Evolutionary conservation across 1,140 invertebrate species (phyloP).

Genomic region (Aphaenogaster floridana): DNA sequence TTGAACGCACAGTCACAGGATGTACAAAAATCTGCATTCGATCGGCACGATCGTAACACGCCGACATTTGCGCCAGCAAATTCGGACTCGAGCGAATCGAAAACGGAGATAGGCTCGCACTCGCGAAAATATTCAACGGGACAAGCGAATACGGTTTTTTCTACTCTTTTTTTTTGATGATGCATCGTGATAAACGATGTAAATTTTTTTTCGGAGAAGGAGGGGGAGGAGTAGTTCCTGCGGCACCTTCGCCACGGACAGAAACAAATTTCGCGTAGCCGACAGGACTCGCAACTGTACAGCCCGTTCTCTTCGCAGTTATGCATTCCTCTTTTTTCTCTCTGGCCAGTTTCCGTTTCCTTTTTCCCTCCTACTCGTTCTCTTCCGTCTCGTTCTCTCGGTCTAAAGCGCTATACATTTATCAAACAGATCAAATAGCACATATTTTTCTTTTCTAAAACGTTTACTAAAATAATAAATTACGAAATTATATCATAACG

Average conservation of each 20-base stretch:
- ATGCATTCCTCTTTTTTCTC: slow-evolving; percentile 37
- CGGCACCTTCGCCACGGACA: slow-evolving; percentile 44
- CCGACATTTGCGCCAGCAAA: slow-evolving; percentile 13
- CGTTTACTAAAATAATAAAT: slow-evolving; percentile 10
- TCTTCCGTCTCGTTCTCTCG: neutral
- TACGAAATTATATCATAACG: neutral
- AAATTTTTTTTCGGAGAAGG: slow-evolving; percentile 38
- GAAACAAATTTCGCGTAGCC: slow-evolving; percentile 66
- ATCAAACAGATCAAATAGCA: slow-evolving; percentile 28
- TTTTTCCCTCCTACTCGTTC: neutral
- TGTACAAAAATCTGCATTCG: slow-evolving; percentile 30
- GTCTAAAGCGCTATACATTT: neutral
- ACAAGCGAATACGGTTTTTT: slow-evolving; percentile 27
- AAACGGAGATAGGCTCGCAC: slow-evolving; percentile 37
- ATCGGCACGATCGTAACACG: slow-evolving; percentile 17
- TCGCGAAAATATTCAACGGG: slow-evolving; percentile 52
- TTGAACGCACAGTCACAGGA: neutral
- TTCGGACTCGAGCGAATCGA: slow-evolving; percentile 40
- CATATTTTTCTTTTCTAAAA: neutral
- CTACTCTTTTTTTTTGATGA: slow-evolving; percentile 54
- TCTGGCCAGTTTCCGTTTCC: slow-evolving; percentile 29
- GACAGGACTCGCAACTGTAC: slow-evolving; percentile 42
- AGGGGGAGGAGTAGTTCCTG: neutral
- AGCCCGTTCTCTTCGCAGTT: slow-evolving; percentile 30
- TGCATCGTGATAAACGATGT: slow-evolving; percentile 70